Conservation (phyloP, 2,888 invertebrate genomes). For the Exephanes ischioxanthus region DNA sequence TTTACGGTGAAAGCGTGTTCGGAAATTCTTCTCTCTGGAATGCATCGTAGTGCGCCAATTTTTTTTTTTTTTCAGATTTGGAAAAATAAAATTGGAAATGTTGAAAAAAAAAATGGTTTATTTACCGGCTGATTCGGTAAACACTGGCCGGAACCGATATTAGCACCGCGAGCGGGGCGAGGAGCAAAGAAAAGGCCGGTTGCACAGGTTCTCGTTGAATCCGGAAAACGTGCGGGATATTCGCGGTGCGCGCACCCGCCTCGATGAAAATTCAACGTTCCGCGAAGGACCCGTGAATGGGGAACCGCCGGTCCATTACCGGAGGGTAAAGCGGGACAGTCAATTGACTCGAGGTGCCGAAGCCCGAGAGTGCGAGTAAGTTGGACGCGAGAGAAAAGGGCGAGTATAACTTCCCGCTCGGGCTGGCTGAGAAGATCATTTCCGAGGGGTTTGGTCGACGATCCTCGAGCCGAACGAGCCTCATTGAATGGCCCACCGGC, state of each 20-base stretch:
- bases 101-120: too few species aligned
- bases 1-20: too few species aligned
- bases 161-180: neutral
- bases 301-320: conserved; percentile 29
- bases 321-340: conserved; percentile 26
- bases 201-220: neutral
- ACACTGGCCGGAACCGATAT: neutral
- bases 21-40: too few species aligned
- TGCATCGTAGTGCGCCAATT: too few species aligned
- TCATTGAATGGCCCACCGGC: conserved; percentile 67
- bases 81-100: too few species aligned
- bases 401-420: conserved; percentile 19
- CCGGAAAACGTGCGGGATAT: neutral
- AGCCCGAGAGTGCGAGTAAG: conserved; percentile 8
- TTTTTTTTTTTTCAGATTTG: too few species aligned
- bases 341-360: conserved; percentile 40
- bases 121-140: too few species aligned
- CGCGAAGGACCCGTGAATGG: neutral
- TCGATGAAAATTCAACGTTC: conserved; percentile 35
- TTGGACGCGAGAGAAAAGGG: conserved; percentile 1
- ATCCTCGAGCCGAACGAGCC: conserved; percentile 69
- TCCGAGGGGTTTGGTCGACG: conserved; percentile 38
- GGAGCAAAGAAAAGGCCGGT: neutral
- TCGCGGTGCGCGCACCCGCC: neutral
- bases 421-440: conserved; percentile 42